Conservation (phyloP, 2,797 vertebrate genomes). For the Neomorphus geoffroyi region DNA sequence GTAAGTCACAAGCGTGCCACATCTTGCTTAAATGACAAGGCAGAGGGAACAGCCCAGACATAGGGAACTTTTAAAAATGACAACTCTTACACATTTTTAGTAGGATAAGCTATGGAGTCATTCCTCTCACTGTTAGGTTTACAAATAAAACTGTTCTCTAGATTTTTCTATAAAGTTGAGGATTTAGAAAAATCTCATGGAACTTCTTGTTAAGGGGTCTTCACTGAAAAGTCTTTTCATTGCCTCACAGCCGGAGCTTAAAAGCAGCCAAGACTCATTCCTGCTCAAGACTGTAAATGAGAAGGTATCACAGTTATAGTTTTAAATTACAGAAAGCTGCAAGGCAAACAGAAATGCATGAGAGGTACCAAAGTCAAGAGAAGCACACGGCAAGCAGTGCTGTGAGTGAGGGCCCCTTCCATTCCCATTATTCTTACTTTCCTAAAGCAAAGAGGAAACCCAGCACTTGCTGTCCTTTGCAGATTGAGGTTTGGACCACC, state of each 20-base stretch:
- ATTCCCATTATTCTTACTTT: not conserved
- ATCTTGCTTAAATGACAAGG: not conserved
- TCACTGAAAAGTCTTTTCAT: not conserved
- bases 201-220: not conserved
- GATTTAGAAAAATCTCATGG: not conserved
- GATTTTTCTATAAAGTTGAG: not conserved
- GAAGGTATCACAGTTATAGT: not conserved
- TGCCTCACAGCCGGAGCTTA: not conserved
- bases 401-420: not conserved
- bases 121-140: not conserved
- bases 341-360: not conserved
- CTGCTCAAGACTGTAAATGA: not conserved
- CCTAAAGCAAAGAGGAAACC: not conserved
- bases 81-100: not conserved
- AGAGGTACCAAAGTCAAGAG: not conserved
- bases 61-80: not conserved
- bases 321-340: not conserved
- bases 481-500: not conserved
- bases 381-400: fast-evolving
- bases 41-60: not conserved
- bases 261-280: not conserved
- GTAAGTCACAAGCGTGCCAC: not conserved
- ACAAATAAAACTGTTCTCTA: not conserved
- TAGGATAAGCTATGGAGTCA: not conserved
- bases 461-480: not conserved